Base-by-base conservation (phyloP, 2,113 vertebrate species). In the Chlorodrepanis virens region DNA sequence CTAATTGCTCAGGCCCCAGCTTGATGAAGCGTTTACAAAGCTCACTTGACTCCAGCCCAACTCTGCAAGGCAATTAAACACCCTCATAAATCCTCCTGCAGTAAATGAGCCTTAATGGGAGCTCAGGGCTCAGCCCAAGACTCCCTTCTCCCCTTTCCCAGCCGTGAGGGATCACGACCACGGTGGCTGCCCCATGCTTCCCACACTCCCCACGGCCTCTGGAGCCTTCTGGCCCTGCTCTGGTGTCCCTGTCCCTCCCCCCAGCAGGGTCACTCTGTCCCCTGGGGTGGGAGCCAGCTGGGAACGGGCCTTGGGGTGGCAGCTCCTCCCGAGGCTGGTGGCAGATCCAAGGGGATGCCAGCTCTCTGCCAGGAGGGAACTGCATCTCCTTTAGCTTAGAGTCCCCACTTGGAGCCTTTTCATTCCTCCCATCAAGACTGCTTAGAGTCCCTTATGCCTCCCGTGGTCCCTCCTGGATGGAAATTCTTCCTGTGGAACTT, bases 31-130 rank as follows among this genome's bases (percentile, higher is more conserved):
- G 0, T 65, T 92, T 65, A 40, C 59, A 83, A 72, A 72, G 27
- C 3, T 0, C 24, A 5, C 56, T 94, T 80, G 86, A 88, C 71
- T 94, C 83, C 50, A 27, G 65, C 94, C 92, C 86, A 67, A 35
- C 20, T 52, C 19, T 1, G 80, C 6, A 0, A 75, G 87, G 93
- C 94, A 95, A 93, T 88, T 95, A 97, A 94, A 92, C 9, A 27
- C 64, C 3, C 93, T 95, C 93, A 9, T 88, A 89, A 96, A 96
- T 94, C 93, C 94, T 95, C 85, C 85, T 69, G 59, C 67, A 77
- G 83, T 88, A 90, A 95, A 94, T 59, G 92, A 93, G 83, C 70
- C 59, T 89, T 95, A 90, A 93, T 94, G 40, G 1, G 9, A 25
- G 96, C 94, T 92, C 57, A 79, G 33, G 39, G 28, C 79, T 56